phyloP scores from a whole-genome alignment of 2,113 vertebrate species.

The Sylvietta virens region DNA sequence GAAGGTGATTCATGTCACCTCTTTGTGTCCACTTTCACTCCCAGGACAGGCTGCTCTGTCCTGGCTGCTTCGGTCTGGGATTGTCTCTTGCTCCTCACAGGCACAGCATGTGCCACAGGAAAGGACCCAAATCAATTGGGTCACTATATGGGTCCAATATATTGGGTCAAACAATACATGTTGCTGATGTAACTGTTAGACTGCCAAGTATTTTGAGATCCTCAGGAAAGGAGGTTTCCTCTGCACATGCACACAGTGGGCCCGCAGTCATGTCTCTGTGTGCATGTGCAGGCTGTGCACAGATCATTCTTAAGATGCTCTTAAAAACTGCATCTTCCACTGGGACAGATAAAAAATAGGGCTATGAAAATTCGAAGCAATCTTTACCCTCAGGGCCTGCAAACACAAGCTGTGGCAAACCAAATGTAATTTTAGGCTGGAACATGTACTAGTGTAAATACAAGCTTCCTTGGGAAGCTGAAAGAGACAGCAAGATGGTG shows the following conservation, averaged over 20 bases:
- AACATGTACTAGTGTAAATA: neutral
- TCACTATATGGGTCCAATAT: too few species aligned
- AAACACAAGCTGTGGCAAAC: neutral
- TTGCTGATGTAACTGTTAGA: neutral
- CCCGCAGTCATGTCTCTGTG: neutral
- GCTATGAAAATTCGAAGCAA: neutral
- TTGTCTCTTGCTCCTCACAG: neutral
- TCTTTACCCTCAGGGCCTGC: neutral
- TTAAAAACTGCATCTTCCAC: neutral
- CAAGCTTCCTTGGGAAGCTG: neutral
- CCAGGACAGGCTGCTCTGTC: neutral
- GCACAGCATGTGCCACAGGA: neutral
- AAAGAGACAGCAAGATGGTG: fast-evolving
- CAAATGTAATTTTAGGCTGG: neutral
- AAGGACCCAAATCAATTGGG: neutral
- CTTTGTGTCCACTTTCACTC: neutral
- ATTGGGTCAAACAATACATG: too few species aligned
- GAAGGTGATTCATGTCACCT: neutral
- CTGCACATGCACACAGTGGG: neutral
- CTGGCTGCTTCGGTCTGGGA: fast-evolving
- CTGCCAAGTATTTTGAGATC: neutral
- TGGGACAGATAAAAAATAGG: neutral
- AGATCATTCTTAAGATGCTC: neutral
- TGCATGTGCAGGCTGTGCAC: neutral
- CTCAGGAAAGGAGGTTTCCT: neutral